Evolutionary conservation across 1,140 invertebrate species (phyloP), one percentile per base, ranked within the genome.

Genomic region (Tetranychus cinnabarinus): DNA sequence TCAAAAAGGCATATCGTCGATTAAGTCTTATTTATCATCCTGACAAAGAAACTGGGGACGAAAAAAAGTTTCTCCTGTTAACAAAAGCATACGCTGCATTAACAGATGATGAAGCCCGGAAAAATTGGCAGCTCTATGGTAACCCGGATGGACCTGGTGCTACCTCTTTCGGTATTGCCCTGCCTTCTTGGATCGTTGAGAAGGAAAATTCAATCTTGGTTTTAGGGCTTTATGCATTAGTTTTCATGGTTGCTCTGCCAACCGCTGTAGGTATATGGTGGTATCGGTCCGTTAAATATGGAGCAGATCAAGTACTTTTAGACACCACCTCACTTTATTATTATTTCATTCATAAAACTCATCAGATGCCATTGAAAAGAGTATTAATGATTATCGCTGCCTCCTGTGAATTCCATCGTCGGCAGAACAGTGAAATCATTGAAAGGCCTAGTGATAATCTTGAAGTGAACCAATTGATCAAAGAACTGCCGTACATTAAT

Each of bases 111-210:
- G 89, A 95, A 74, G 85, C 93, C 7, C 80, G 87, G 67, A 84
- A 85, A 72, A 99, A 99, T 75, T 99, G 91, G 88, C 88, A 97
- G 71, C 88, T 91, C 72, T 96, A 97, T 80, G 96, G 96, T 46
- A 97, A 98, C 79, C 95, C 95, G 13, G 95, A 99, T 81, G 96
- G 96, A 5, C 96, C 96, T 39, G 91, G 90, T 65, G 91, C 90
- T 33, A 97, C 92, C 81, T 90, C 87, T 67, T 97, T 98, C 80
- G 95, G 96, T 65, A 99, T 99, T 72, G 96, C 95, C 50, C 74
- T 99, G 52, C 96, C 96, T 31, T 97, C 93, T 59, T 99, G 95
- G 95, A 97, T 99, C 73, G 90, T 99, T n/a, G 92, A 97, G 70
- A 93, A 96, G 72, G 88, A 98, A 75, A 98, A 99, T 73, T 96